A percentile compares a stretch with the other conserved stretches of the same genome.
Evolutionary conservation across 2,888 invertebrate species (phyloP).

Genomic region (Celastrina argiolus): DNA sequence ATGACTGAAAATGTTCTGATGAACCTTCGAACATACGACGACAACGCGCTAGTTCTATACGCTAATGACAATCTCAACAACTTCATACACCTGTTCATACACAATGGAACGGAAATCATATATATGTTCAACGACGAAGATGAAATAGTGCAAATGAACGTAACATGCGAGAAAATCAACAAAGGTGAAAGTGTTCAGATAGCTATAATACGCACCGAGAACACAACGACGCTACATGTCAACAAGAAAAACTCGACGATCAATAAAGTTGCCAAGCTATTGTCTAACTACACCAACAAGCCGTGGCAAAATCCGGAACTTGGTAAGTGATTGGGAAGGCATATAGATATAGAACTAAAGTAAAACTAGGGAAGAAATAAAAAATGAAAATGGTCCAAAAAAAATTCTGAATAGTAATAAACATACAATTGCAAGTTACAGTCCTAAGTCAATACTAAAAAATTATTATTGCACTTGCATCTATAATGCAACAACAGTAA

Average conservation of each 20-base stretch:
- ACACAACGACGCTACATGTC: slow-evolving; percentile 87
- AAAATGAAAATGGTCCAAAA: too few relatives aligned
- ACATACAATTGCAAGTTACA: too few relatives aligned
- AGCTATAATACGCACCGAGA: slow-evolving; percentile 86
- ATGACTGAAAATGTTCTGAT: slow-evolving; percentile 89
- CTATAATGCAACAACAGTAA: too few relatives aligned
- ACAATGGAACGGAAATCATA: slow-evolving; percentile 87
- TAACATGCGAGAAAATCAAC: slow-evolving; percentile 85
- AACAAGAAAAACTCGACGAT: slow-evolving; percentile 86
- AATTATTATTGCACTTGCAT: too few relatives aligned
- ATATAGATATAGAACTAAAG: neutral
- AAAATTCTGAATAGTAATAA: too few relatives aligned
- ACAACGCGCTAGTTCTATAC: slow-evolving; percentile 89
- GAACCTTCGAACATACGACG: slow-evolving; percentile 92
- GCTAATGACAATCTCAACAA: slow-evolving; percentile 96
- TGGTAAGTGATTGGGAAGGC: slow-evolving; percentile 64
- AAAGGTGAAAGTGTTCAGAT: slow-evolving; percentile 92
- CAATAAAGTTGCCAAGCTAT: slow-evolving; percentile 81
- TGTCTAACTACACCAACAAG: slow-evolving; percentile 88
- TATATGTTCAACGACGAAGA: slow-evolving; percentile 91
- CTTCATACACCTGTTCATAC: slow-evolving; percentile 92
- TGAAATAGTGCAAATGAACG: slow-evolving; percentile 87
- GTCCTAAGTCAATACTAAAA: too few relatives aligned
- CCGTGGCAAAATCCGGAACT: slow-evolving; percentile 91
- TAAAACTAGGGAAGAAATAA: too few relatives aligned